Evolutionary conservation across 2,888 invertebrate species (phyloP), one percentile per base, ranked within the genome.

Genomic region (Torymus tubicola): DNA sequence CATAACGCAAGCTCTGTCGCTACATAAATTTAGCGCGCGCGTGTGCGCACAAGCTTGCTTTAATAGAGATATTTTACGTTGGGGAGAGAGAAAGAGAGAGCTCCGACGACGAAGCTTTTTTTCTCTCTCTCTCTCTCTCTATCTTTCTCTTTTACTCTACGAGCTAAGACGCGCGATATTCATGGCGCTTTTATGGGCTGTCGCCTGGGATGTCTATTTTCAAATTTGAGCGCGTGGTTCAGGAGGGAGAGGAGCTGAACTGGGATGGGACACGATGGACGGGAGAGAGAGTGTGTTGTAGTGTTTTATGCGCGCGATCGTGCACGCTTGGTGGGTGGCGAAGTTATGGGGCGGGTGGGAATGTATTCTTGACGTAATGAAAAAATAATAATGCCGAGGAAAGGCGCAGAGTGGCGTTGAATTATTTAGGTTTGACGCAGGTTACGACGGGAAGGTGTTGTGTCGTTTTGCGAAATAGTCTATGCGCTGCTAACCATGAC

Each of bases 1-100:
- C 78, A 52, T 60, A 58, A 53, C 57, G 65, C 16, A 24, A 57
- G 18, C 63, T 63, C 24, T 50, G 57, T 69, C 52, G 16, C 53
- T 18, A 61, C 78, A 67, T 78, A 78, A 78, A 78, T 78, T 78
- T 72, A 78, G 60, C 50, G 12, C 18, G 14, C 8, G 18, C 67
- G 60, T 21, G 42, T 21, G 42, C 31, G 55, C 14, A n/a, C 64
- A 42, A 42, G 42, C 74, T 12, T 24, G 13, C 79, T 79, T 79
- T 79, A 79, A 79, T 79, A 58, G 79, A 79, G 79, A 74, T 79
- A 72, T 74, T 79, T 79, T 65, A 79, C 57, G 68, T 60, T 14
- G 65, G 18, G 13, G 42, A 52, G n/a, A n/a, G n/a, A n/a, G n/a
- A n/a, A n/a, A n/a, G n/a, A n/a, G n/a, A n/a, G 21, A 2, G 21